phyloP scores from a whole-genome alignment of 2,797 vertebrate species.

The Prionace glauca region DNA sequence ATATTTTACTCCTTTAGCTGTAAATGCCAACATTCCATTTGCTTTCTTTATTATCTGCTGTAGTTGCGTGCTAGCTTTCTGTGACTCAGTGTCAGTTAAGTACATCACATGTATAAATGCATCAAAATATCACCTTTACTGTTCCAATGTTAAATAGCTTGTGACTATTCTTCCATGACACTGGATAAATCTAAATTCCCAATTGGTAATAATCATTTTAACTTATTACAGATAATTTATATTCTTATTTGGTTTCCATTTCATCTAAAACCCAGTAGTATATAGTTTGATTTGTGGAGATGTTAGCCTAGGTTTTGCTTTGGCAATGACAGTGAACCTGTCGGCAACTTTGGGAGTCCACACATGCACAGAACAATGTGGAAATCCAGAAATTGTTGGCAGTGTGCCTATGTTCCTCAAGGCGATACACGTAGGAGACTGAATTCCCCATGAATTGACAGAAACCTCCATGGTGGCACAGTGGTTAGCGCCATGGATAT shows the following conservation, averaged over 20 bases:
- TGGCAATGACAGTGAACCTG: neutral
- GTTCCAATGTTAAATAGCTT: neutral
- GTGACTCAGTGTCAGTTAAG: neutral
- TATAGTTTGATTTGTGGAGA: neutral
- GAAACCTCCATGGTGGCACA: too few relatives aligned
- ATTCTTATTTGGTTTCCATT: neutral
- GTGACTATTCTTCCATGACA: neutral
- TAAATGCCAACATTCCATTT: too few relatives aligned
- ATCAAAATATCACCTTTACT: neutral
- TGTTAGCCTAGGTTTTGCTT: neutral
- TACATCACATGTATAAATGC: neutral
- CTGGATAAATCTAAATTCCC: neutral
- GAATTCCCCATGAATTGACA: neutral
- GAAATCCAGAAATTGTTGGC: neutral
- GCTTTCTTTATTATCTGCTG: too few relatives aligned
- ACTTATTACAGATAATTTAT: neutral
- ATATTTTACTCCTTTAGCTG: too few relatives aligned
- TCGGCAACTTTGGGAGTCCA: neutral
- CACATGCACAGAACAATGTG: neutral
- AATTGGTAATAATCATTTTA: neutral
- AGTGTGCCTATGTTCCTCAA: neutral
- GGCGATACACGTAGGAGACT: neutral
- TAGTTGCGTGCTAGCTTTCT: too few relatives aligned
- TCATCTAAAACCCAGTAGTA: neutral
- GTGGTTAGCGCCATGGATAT: too few relatives aligned